phyloP scores from a whole-genome alignment of 2,797 vertebrate species.

The Tokudaia tokunoshimensis region DNA sequence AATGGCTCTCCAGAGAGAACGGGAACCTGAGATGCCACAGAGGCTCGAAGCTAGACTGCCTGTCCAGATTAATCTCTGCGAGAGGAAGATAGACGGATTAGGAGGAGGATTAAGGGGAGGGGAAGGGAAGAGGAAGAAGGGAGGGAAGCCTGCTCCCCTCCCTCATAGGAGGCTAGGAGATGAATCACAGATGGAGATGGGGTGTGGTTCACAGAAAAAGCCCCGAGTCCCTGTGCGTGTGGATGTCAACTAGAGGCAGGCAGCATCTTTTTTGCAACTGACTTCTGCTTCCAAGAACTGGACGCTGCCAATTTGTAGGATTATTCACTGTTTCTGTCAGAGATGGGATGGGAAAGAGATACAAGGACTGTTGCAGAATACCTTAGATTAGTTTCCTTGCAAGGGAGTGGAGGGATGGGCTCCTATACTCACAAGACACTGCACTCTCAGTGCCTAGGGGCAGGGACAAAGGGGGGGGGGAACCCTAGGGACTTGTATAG shows the following conservation, averaged over 20 bases:
- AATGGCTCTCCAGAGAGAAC: background rate
- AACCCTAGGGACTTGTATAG: background rate
- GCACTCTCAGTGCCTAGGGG: background rate
- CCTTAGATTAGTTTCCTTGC: background rate
- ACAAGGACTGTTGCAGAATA: background rate
- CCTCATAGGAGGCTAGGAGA: background rate
- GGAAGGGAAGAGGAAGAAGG: background rate
- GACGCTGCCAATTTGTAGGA: background rate
- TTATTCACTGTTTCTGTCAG: background rate
- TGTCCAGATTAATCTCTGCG: background rate
- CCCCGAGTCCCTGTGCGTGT: background rate
- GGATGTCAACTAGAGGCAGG: background rate
- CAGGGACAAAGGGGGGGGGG: background rate
- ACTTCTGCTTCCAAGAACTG: background rate
- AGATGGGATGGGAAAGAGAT: background rate
- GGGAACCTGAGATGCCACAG: background rate
- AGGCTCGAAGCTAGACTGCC: background rate
- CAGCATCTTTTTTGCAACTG: background rate
- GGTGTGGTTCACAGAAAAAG: background rate
- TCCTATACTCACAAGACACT: background rate
- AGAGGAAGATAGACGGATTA: background rate
- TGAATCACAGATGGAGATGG: background rate
- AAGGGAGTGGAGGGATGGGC: fast-evolving
- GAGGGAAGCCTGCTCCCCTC: background rate
- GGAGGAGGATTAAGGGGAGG: background rate